Evolutionary conservation across 2,113 vertebrate genomes (phyloP), one percentile per base, ranked within the genome.

Genomic region (Lichenostomus cassidix): DNA sequence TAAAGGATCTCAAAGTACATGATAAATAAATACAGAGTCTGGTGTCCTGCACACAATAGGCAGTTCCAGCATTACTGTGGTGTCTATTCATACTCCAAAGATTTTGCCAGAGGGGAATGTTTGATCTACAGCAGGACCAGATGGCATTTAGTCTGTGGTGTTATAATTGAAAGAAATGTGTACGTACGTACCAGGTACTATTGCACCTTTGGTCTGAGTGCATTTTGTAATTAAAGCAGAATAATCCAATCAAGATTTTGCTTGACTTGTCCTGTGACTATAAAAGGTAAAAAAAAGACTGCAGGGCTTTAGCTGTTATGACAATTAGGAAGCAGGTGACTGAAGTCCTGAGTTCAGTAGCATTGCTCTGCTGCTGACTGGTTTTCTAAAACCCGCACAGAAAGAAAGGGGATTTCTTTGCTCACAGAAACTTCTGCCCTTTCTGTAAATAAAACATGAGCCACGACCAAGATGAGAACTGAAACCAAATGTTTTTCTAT

Each of bases 141-240:
- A 46, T 68, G 71, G 47, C 11, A 7, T 80, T 89, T 56, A 47
- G 42, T 69, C 53, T 81, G 89, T 47, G 58, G 75, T 80, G 21
- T 93, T 92, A 29, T 1, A 80, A 78, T 10, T 70, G 83, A 84
- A 75, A 70, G 29, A 80, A 80, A 46, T 24, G 47, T 62, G 68
- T 90, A 52, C 41, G 10, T 76, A 52, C 2, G 17, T 89, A 82
- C 73, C 29, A 87, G 77, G 92, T 93, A 75, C 65, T 68, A 27
- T 12, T 50, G 84, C 0, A 4, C 90, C 73, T 96, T 75, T 78
- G 69, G 37, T 79, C 80, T 58, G 89, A 96, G n/a, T 79, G 60
- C 29, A 15, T 90, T 96, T 92, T 90, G 79, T 89, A 92, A 95
- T 96, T 90, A 94, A 95, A 95, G 77, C 62, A 75, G 86, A 88